Evolutionary conservation across 2,888 invertebrate species (phyloP).

Genomic region (Ectobius pallidus): DNA sequence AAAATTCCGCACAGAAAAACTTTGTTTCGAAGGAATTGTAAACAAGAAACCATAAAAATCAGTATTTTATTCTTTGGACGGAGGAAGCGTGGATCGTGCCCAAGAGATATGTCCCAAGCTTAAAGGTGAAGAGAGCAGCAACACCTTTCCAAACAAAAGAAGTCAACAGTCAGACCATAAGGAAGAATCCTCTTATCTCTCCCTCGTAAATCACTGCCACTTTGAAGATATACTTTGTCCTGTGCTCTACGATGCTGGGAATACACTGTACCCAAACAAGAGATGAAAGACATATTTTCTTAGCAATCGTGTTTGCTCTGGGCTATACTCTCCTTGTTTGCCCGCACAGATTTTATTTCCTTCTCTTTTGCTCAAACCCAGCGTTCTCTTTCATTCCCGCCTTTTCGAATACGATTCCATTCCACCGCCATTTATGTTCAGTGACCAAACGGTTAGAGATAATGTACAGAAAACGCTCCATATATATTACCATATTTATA

Average conservation of each 20-base stretch:
- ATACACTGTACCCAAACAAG: background rate
- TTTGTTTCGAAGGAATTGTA: too few species aligned
- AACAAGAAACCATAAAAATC: too few species aligned
- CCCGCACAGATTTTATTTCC: background rate
- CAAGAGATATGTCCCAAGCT: background rate
- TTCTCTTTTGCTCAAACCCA: background rate
- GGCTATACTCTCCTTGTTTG: background rate
- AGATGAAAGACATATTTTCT: background rate
- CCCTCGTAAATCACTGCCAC: conserved; percentile 21
- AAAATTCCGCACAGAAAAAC: too few species aligned
- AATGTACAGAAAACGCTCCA: too few species aligned
- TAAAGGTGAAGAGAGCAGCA: conserved; percentile 1
- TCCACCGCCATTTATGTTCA: background rate
- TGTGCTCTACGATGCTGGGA: background rate
- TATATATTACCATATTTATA: too few species aligned
- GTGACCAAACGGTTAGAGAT: too few species aligned
- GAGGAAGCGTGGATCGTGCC: background rate
- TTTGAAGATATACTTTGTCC: background rate
- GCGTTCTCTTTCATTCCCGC: background rate
- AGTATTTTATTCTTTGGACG: too few species aligned
- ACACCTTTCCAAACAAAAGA: background rate
- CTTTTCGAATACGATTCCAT: background rate
- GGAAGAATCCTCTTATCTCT: conserved; percentile 33
- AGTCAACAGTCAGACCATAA: conserved; percentile 22
- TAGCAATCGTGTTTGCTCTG: background rate